phyloP scores from a whole-genome alignment of 2,888 invertebrate genomes.

The Aphidoletes aphidimyza region DNA sequence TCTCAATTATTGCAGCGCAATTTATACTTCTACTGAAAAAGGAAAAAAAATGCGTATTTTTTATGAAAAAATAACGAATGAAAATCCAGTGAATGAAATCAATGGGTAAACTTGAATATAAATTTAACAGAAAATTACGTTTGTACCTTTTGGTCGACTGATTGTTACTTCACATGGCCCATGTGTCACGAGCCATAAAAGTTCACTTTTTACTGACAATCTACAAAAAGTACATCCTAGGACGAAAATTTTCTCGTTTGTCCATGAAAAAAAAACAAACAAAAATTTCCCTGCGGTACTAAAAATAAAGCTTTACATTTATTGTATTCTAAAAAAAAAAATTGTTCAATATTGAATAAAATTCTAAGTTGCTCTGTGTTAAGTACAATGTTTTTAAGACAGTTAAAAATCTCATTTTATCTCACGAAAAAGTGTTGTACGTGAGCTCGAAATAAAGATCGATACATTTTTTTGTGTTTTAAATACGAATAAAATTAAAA shows the following conservation, averaged over 20 bases:
- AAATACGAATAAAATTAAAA: not conserved
- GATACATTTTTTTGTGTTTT: not conserved
- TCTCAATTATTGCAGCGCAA: not conserved
- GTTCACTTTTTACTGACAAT: not conserved
- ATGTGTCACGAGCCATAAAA: too few relatives aligned
- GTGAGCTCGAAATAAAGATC: too few relatives aligned
- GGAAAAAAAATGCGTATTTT: not conserved
- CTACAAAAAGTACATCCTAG: not conserved
- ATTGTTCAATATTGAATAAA: not conserved
- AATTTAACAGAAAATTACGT: too few relatives aligned
- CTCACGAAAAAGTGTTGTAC: not conserved
- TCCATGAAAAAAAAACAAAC: not conserved
- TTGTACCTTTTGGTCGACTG: not conserved
- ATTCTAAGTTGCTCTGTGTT: not conserved
- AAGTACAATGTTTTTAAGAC: constrained; percentile 14
- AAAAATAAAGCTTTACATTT: not conserved
- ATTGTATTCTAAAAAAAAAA: too few relatives aligned
- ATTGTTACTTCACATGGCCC: not conserved
- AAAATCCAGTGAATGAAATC: too few relatives aligned
- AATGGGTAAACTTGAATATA: too few relatives aligned
- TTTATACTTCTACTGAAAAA: not conserved
- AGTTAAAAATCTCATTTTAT: not conserved
- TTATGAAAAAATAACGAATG: constrained; percentile 31
- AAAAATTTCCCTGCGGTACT: not conserved
- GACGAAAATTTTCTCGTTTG: too few relatives aligned